Evolutionary conservation across 2,797 vertebrate species (phyloP).

Genomic region (Rhinophrynus dorsalis): DNA sequence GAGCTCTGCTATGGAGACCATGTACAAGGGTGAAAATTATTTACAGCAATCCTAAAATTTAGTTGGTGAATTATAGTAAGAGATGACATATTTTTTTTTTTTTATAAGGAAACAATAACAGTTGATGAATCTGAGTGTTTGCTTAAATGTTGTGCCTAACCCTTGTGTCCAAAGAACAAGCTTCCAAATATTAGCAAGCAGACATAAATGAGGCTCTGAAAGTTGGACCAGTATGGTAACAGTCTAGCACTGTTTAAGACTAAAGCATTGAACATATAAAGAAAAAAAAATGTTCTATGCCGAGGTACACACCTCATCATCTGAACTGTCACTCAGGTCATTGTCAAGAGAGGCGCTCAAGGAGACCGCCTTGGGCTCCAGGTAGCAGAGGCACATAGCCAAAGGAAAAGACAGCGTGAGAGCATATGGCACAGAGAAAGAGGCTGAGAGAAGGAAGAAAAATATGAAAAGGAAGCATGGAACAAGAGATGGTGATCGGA

Average conservation of each 20-base stretch:
- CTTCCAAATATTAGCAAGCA: slow-evolving; percentile 68
- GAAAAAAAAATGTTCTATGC: slow-evolving; percentile 73
- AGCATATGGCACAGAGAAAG: slow-evolving; percentile 95
- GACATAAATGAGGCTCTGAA: slow-evolving; percentile 94
- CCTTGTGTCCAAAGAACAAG: slow-evolving; percentile 61
- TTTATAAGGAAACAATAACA: too few species aligned
- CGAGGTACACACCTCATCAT: slow-evolving; percentile 93
- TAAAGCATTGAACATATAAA: slow-evolving; percentile 76
- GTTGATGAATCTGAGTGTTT: too few species aligned
- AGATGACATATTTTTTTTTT: too few species aligned
- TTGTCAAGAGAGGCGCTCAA: slow-evolving; percentile 95
- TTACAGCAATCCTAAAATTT: too few species aligned
- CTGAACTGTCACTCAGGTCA: slow-evolving; percentile 98
- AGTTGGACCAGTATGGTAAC: slow-evolving; percentile 81
- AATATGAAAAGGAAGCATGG: slow-evolving; percentile 99
- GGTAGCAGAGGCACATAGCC: slow-evolving; percentile 99
- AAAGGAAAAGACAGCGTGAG: slow-evolving; percentile 98
- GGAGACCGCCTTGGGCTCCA: slow-evolving; percentile 98
- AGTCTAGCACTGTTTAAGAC: slow-evolving; percentile 72
- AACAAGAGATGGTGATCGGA: slow-evolving; percentile 92
- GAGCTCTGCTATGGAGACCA: too few species aligned
- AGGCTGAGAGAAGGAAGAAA: slow-evolving; percentile 96
- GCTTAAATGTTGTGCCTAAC: slow-evolving; percentile 73
- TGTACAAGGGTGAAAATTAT: too few species aligned
- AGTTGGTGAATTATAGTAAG: too few species aligned